Evolutionary conservation across 2,113 vertebrate species (phyloP).

Genomic region (Mugil cephalus): DNA sequence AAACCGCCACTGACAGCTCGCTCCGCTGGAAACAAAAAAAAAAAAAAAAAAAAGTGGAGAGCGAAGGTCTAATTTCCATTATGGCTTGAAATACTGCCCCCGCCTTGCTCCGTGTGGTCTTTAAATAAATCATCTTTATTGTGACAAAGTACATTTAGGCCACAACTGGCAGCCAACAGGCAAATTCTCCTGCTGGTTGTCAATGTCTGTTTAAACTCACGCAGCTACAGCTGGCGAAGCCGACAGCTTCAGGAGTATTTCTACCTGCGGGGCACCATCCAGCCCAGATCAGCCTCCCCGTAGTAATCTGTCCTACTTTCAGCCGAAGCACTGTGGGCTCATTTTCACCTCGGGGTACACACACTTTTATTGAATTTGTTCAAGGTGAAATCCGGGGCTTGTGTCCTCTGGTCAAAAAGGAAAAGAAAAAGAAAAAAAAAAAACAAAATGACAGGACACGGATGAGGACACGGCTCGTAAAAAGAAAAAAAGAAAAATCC

Average conservation of each 20-base stretch:
- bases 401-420: slow-evolving; percentile 35
- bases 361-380: slow-evolving; percentile 55
- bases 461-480: slow-evolving; percentile 1
- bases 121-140: slow-evolving; percentile 76
- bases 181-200: slow-evolving; percentile 59
- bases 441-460: slow-evolving; percentile 14
- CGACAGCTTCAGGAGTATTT: slow-evolving; percentile 59
- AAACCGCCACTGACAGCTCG: slow-evolving; percentile 61
- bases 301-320: slow-evolving; percentile 74
- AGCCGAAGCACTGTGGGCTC: slow-evolving; percentile 40
- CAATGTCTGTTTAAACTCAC: slow-evolving; percentile 55
- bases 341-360: slow-evolving; percentile 57
- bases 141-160: slow-evolving; percentile 70
- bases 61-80: slow-evolving; percentile 64
- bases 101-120: slow-evolving; percentile 55
- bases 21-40: slow-evolving; percentile 51
- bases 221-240: slow-evolving; percentile 53
- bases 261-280: slow-evolving; percentile 70
- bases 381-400: slow-evolving; percentile 67
- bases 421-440: slow-evolving; percentile 25
- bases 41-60: slow-evolving; percentile 54
- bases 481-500: too few species aligned
- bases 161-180: slow-evolving; percentile 52
- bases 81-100: slow-evolving; percentile 55
- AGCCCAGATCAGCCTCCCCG: slow-evolving; percentile 66